Evolutionary conservation across 2,113 vertebrate genomes (phyloP), one percentile per base, ranked within the genome.

Genomic region (Labeo catla): DNA sequence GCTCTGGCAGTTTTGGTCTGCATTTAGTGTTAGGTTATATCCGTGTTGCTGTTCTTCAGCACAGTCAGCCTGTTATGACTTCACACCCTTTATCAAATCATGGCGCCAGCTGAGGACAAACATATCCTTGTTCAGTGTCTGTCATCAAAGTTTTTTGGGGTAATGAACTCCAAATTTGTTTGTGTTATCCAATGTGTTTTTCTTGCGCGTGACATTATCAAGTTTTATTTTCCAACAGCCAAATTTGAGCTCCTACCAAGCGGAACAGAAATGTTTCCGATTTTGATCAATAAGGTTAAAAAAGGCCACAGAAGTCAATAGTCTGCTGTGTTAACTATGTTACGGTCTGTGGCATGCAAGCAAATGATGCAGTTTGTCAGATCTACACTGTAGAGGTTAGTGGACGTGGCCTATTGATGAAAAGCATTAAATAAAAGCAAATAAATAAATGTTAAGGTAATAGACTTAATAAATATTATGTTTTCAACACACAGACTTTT

Each of bases 41-140:
- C 21, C 1, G 23, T 28, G 45, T 81, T 59, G 28, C 23, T 15
- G 34, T 77, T 77, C 49, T 77, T 15, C 28, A 77, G 45, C 76
- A 84, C 76, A 76, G 85, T 70, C 70, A 16, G 77, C 82, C 76
- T 89, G 85, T 89, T 85, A 78, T 87, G 88, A 86, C 88, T 87
- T 86, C 82, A 87, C 88, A 89, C 85, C 82, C 88, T 84, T 78
- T 84, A 77, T 76, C 82, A 76, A 77, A 65, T 52, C 49, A 52
- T 87, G 88, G 88, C 83, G 85, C 88, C 88, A 87, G 70, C 74
- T 84, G 83, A 86, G 76, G 76, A 86, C 85, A 87, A 84, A 77
- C 82, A 52, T 28, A 65, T 21, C 82, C 21, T 86, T 89, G 85
- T 61, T 66, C 59, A 8, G 59, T 21, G 39, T 19, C 36, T 74